phyloP scores from a whole-genome alignment of 1,140 invertebrate species.

The Pectinophora gossypiella region DNA sequence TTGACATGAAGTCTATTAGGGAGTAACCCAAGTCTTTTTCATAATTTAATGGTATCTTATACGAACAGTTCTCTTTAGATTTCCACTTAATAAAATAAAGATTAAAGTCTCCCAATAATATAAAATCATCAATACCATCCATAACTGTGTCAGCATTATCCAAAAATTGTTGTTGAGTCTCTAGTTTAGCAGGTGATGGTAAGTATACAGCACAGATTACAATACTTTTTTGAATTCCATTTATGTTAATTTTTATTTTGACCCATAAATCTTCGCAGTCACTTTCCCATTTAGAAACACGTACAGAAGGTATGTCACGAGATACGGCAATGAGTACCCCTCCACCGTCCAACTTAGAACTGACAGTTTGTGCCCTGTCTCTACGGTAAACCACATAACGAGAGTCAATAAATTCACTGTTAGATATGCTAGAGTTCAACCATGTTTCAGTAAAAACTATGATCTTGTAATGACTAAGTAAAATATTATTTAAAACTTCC shows the following conservation, averaged over 20 bases:
- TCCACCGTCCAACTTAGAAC: slow-evolving; percentile 3
- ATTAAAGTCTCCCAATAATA: slow-evolving; percentile 9
- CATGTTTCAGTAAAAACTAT: too few relatives aligned
- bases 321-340: neutral
- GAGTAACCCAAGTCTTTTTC: neutral
- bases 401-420: slow-evolving; percentile 1
- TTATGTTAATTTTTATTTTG: neutral
- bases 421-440: too few relatives aligned
- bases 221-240: neutral
- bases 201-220: neutral
- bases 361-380: neutral
- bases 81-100: neutral
- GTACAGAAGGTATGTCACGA: neutral
- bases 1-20: neutral
- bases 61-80: neutral
- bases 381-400: slow-evolving; percentile 1
- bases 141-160: neutral
- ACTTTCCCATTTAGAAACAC: neutral
- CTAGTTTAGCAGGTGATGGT: neutral
- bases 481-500: too few relatives aligned
- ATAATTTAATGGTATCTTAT: neutral
- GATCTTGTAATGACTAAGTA: too few relatives aligned
- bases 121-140: neutral
- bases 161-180: neutral
- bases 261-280: neutral